Evolutionary conservation across 2,113 vertebrate genomes (phyloP).

Genomic region (Lethenteron camtschaticum): DNA sequence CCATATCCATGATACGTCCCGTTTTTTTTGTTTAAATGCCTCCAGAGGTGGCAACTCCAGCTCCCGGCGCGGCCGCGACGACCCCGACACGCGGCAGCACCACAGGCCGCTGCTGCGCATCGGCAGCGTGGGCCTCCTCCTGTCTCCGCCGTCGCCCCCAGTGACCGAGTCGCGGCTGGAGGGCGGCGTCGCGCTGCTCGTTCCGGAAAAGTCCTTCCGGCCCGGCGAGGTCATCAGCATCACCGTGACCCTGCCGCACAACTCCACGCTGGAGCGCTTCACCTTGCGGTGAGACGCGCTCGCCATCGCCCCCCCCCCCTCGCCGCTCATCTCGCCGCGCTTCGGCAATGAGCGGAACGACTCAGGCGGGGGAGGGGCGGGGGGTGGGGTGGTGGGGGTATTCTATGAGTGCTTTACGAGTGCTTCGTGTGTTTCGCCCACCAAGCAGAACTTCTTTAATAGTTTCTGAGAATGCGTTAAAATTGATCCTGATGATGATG

Average conservation of each 20-base stretch:
- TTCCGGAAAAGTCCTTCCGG: conserved; percentile 45
- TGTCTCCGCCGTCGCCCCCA: conserved; percentile 26
- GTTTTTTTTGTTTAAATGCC: too few relatives aligned
- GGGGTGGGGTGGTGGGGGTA: too few relatives aligned
- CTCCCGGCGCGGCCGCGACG: conserved; percentile 37
- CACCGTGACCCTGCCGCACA: conserved; percentile 35
- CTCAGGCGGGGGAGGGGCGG: too few relatives aligned
- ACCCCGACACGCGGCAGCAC: conserved; percentile 24
- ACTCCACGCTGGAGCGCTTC: conserved; percentile 57
- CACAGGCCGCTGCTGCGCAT: conserved; percentile 39
- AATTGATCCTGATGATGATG: too few relatives aligned
- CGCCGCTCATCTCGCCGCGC: too few relatives aligned
- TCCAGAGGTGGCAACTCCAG: conserved; percentile 25
- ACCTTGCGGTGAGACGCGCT: conserved; percentile 41
- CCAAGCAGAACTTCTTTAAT: too few relatives aligned
- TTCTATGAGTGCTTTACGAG: too few relatives aligned
- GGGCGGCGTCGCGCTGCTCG: conserved; percentile 39
- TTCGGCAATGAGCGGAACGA: too few relatives aligned
- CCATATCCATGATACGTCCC: too few relatives aligned
- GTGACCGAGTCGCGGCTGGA: conserved; percentile 48
- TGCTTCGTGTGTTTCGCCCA: too few relatives aligned
- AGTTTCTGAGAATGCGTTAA: too few relatives aligned
- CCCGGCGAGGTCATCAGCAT: conserved; percentile 54
- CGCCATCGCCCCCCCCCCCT: too few relatives aligned
- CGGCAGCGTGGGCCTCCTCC: conserved; percentile 39